These are phyloP conservation scores for Actenoides hombroni DNA, from an alignment of 2,113 vertebrate species.

Conservation along the genomic window DNA sequence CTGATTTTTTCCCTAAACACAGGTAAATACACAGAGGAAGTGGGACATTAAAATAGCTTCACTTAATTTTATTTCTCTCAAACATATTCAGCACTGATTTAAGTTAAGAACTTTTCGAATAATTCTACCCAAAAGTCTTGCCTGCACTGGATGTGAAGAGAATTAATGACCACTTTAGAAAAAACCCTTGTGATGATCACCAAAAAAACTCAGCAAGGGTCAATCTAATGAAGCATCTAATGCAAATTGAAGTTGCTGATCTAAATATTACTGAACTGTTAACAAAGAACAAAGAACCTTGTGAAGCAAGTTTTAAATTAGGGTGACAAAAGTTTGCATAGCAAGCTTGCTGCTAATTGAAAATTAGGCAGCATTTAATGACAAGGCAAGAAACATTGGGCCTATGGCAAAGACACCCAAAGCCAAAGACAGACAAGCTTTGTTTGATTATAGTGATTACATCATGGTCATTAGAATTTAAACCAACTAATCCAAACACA, in stretches of 20 bases:
- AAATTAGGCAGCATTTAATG: constrained; percentile 77
- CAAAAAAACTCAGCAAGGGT: background rate
- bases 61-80: background rate
- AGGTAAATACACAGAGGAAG: background rate
- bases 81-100: background rate
- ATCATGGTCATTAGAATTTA: constrained; percentile 79
- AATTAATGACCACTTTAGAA: background rate
- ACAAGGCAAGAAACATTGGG: constrained; percentile 64
- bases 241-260: constrained; percentile 50
- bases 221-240: background rate
- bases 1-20: background rate
- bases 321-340: constrained; percentile 42
- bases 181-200: fast-evolving
- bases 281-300: constrained; percentile 52
- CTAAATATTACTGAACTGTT: constrained; percentile 68
- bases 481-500: constrained; percentile 80
- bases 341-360: constrained; percentile 53
- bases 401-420: constrained; percentile 72
- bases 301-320: constrained; percentile 57
- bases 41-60: background rate
- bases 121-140: background rate
- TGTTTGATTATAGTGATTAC: constrained; percentile 79
- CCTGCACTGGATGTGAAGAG: background rate
- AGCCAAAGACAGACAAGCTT: constrained; percentile 76
- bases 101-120: background rate